These are phyloP conservation scores for Osmoderma eremita DNA, from an alignment of 2,888 invertebrate genomes.

Conservation along the genomic window DNA sequence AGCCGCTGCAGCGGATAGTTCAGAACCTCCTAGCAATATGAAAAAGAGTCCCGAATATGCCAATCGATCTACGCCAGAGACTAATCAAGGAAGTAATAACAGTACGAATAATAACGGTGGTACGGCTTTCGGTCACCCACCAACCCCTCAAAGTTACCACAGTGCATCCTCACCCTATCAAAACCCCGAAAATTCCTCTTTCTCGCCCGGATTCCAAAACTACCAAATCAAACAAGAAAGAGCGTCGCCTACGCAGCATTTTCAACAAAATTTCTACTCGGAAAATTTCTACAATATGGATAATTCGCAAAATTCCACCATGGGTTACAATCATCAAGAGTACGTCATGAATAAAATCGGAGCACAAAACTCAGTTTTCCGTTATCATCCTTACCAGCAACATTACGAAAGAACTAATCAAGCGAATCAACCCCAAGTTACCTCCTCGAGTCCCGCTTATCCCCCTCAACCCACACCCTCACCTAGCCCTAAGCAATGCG, in stretches of 20 bases:
- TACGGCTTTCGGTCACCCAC: conserved; percentile 70
- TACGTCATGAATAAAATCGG: conserved; percentile 57
- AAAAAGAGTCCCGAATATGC: conserved; percentile 70
- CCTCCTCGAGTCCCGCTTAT: conserved; percentile 67
- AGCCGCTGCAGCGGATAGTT: conserved; percentile 80
- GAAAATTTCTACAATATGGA: conserved; percentile 56
- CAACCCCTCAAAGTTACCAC: conserved; percentile 74
- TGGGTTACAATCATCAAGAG: conserved; percentile 58
- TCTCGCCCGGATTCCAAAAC: conserved; percentile 65
- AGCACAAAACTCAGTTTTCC: conserved; percentile 54
- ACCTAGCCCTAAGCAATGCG: conserved; percentile 80
- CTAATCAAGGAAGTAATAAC: conserved; percentile 55
- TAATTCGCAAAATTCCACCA: conserved; percentile 49
- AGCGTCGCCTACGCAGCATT: conserved; percentile 61
- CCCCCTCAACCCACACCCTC: conserved; percentile 77
- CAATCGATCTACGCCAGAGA: conserved; percentile 69
- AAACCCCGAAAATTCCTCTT: conserved; percentile 68
- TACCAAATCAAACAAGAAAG: conserved; percentile 61
- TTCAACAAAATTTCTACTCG: conserved; percentile 41
- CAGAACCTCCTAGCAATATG: conserved; percentile 71
- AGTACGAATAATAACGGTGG: conserved; percentile 62
- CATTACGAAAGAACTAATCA: conserved; percentile 53
- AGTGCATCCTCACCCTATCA: conserved; percentile 75
- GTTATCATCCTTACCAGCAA: conserved; percentile 62
- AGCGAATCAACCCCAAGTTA: conserved; percentile 53